Evolutionary conservation across 1,140 invertebrate species (phyloP).

Genomic region (Gryllus bimaculatus): DNA sequence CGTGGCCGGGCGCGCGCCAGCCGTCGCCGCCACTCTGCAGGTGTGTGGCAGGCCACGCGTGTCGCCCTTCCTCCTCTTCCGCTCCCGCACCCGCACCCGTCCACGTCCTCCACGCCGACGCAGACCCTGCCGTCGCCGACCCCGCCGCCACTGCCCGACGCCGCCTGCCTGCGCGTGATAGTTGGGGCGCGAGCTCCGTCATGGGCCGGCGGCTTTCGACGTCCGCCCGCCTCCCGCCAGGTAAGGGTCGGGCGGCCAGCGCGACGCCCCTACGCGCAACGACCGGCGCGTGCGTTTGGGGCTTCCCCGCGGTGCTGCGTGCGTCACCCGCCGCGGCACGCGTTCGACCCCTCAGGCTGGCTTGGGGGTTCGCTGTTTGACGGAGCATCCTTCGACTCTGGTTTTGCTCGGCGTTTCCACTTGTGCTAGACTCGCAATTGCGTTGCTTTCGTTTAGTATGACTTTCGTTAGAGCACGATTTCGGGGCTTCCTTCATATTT

Average conservation of each 20-base stretch:
- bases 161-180: not conserved
- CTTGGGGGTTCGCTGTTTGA: too few relatives aligned
- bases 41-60: constrained; percentile 10
- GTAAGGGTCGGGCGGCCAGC: not conserved
- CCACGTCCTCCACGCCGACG: not conserved
- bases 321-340: too few relatives aligned
- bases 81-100: not conserved
- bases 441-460: too few relatives aligned
- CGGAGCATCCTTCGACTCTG: too few relatives aligned
- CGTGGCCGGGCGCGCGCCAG: not conserved
- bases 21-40: constrained; percentile 7
- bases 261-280: not conserved
- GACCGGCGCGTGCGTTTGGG: not conserved
- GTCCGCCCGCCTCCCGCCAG: not conserved
- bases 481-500: too few relatives aligned
- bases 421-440: too few relatives aligned
- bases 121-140: not conserved
- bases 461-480: too few relatives aligned
- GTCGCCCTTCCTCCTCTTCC: not conserved
- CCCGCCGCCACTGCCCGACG: not conserved
- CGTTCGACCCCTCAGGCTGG: too few relatives aligned
- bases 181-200: not conserved
- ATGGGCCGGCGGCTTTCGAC: not conserved
- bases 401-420: too few relatives aligned
- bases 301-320: too few relatives aligned